These are phyloP conservation scores for Coregonus sp. DNA, from an alignment of 2,797 vertebrate genomes.

Conservation along the genomic window DNA sequence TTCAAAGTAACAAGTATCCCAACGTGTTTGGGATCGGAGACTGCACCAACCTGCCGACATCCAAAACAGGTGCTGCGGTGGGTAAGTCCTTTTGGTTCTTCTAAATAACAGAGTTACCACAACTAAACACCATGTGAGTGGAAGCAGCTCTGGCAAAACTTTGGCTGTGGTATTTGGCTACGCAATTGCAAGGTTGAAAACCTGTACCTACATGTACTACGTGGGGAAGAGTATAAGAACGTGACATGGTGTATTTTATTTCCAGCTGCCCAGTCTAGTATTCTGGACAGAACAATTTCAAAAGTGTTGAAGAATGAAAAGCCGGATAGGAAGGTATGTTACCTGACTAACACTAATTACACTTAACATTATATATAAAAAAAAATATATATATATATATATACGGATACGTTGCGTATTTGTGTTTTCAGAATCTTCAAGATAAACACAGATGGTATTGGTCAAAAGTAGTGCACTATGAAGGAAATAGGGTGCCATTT, in stretches of 20 bases:
- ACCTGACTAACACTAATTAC: neutral
- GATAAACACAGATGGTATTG: too few relatives aligned
- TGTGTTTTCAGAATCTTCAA: neutral
- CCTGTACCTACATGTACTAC: neutral
- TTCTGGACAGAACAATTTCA: slow-evolving; percentile 87
- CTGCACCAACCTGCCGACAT: slow-evolving; percentile 92
- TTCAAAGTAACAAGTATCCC: slow-evolving; percentile 90
- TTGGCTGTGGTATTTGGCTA: too few relatives aligned
- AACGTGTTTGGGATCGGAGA: slow-evolving; percentile 98
- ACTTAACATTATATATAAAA: neutral
- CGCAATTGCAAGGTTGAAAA: neutral
- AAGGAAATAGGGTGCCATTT: too few relatives aligned
- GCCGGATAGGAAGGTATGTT: slow-evolving; percentile 82
- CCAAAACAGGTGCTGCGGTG: slow-evolving; percentile 90
- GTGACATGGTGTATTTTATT: slow-evolving; percentile 33
- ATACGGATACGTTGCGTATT: neutral
- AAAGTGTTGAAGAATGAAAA: slow-evolving; percentile 84
- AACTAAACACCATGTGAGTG: neutral
- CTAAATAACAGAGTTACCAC: too few relatives aligned
- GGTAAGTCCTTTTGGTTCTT: slow-evolving; percentile 72
- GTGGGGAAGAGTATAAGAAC: neutral
- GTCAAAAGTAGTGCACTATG: too few relatives aligned
- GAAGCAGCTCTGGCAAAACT: neutral
- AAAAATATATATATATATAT: neutral
- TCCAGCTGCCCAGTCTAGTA: slow-evolving; percentile 88